Evolutionary conservation across 2,113 vertebrate species (phyloP).

Genomic region (Tragulus kanchil): DNA sequence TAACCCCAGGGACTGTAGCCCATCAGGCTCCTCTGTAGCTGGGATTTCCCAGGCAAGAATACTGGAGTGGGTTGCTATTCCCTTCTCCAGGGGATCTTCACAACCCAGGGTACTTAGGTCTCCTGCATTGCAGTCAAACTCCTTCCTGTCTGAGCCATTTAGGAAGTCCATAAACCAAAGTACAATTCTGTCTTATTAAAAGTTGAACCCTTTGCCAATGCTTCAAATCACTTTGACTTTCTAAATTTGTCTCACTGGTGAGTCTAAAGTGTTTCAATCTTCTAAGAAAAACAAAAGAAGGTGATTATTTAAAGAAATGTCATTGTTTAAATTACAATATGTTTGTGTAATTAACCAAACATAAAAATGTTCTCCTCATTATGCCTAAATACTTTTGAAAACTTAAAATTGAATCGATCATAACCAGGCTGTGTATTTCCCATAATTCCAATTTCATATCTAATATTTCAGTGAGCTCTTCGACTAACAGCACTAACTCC

Average conservation of each 20-base stretch:
- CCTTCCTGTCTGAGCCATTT: background rate
- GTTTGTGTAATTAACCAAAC: background rate
- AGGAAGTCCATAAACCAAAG: background rate
- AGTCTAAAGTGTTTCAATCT: slow-evolving; percentile 5
- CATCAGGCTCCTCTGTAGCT: background rate
- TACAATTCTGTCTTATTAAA: background rate
- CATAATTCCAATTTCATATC: background rate
- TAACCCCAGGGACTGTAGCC: background rate
- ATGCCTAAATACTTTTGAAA: background rate
- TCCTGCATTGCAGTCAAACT: background rate
- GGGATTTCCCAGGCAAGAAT: background rate
- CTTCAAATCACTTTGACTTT: slow-evolving; percentile 29
- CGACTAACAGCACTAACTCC: no score
- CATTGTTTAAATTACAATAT: background rate
- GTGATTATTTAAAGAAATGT: background rate
- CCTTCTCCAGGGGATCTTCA: background rate
- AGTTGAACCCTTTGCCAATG: background rate
- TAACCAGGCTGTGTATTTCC: background rate
- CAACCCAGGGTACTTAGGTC: background rate
- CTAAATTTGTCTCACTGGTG: background rate
- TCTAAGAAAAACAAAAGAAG: background rate
- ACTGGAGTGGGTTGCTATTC: background rate
- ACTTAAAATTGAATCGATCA: background rate
- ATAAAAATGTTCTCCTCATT: background rate
- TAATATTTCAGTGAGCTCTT: slow-evolving; percentile 9